phyloP scores from a whole-genome alignment of 2,797 vertebrate species.

The Leptoclinus maculatus region DNA sequence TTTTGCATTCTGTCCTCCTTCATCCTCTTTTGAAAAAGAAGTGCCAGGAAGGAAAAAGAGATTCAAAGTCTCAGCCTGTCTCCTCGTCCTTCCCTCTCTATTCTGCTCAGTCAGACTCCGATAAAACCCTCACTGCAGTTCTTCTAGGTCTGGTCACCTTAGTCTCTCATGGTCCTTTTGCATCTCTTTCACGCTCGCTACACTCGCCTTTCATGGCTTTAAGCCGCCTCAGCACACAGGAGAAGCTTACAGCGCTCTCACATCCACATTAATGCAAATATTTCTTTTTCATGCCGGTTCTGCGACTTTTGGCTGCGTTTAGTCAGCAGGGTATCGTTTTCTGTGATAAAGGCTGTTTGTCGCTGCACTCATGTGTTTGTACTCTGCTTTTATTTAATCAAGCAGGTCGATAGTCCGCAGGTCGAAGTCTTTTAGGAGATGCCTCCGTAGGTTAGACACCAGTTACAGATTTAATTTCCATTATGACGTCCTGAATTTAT shows the following conservation, averaged over 20 bases:
- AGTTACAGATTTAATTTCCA: background rate
- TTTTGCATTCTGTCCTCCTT: background rate
- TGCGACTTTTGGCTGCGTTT: background rate
- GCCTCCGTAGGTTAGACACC: background rate
- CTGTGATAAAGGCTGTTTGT: background rate
- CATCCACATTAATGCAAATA: conserved; percentile 11
- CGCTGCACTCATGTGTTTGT: background rate
- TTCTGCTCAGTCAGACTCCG: conserved; percentile 6
- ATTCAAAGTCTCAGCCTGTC: background rate
- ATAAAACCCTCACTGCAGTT: background rate
- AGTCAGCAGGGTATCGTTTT: background rate
- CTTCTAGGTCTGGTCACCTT: background rate
- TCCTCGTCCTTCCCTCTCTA: background rate
- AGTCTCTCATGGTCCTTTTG: conserved; percentile 8
- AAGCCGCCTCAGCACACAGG: conserved; percentile 13
- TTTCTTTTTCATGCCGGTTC: background rate
- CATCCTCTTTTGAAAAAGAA: background rate
- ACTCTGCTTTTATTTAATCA: conserved; percentile 13
- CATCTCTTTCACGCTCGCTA: conserved; percentile 8
- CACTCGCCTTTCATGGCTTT: background rate
- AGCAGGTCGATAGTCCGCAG: conserved; percentile 22
- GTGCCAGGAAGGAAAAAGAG: conserved; percentile 5
- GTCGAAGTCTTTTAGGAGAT: background rate
- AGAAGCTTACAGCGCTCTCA: background rate
- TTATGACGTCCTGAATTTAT: background rate